Evolutionary conservation across 1,140 invertebrate species (phyloP).

Genomic region (Ceratosolen fusciceps): DNA sequence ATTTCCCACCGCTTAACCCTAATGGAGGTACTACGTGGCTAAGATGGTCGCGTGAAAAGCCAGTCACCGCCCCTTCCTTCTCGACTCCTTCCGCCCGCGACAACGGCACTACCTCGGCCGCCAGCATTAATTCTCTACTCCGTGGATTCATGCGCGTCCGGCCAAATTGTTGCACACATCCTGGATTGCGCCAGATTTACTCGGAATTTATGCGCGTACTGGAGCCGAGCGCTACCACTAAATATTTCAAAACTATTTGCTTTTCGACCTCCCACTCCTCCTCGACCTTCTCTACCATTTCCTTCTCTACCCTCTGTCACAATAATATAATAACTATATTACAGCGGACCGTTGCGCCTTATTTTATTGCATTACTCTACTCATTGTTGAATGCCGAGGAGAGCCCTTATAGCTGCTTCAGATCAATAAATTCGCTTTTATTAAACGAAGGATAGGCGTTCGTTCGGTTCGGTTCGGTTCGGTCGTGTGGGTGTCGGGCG

Average conservation of each 20-base stretch:
- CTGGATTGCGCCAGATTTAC: neutral
- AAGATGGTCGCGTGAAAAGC: neutral
- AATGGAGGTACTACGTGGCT: neutral
- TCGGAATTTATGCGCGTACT: neutral
- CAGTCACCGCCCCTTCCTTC: too few species aligned
- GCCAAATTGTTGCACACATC: neutral
- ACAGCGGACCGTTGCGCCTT: neutral
- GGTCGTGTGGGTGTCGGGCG: too few species aligned
- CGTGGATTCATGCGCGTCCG: neutral
- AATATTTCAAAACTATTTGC: neutral
- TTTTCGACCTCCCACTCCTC: neutral
- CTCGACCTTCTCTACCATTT: too few species aligned
- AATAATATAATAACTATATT: neutral
- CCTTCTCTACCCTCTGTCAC: too few species aligned
- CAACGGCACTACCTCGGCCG: too few species aligned
- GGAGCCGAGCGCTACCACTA: too few species aligned
- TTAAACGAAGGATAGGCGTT: too few species aligned
- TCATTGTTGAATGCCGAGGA: too few species aligned
- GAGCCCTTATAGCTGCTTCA: too few species aligned
- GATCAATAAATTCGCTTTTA: too few species aligned
- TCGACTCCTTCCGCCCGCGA: neutral
- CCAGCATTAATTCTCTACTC: neutral
- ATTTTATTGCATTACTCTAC: too few species aligned
- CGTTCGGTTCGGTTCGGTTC: too few species aligned
- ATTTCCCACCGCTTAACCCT: slow-evolving; percentile 17